Evolutionary conservation across 2,797 vertebrate species (phyloP).

Genomic region (Cynopterus sphinx): DNA sequence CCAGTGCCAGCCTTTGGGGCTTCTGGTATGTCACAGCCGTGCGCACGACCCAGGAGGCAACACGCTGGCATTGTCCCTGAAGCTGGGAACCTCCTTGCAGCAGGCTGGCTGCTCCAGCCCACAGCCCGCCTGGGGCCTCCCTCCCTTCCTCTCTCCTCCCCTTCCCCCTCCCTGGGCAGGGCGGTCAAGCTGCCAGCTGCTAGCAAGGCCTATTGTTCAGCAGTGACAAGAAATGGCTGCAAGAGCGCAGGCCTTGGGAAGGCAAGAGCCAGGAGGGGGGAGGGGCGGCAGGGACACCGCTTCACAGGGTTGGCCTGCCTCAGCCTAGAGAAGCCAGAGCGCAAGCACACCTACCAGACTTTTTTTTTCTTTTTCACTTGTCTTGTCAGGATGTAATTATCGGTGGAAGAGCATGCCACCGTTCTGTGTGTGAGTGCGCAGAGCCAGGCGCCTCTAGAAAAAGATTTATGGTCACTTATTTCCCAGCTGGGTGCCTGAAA

Average conservation of each 20-base stretch:
- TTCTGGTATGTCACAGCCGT: background rate
- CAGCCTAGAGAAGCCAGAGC: background rate
- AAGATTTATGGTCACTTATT: slow-evolving; percentile 30
- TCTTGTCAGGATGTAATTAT: fast-evolving
- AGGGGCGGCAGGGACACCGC: background rate
- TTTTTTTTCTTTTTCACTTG: background rate
- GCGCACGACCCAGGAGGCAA: background rate
- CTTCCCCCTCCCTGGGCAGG: background rate
- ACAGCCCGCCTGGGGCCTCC: background rate
- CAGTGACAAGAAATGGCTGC: slow-evolving; percentile 70
- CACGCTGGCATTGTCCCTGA: slow-evolving; percentile 26
- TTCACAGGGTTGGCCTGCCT: background rate
- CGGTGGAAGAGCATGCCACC: background rate
- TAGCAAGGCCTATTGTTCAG: slow-evolving; percentile 70
- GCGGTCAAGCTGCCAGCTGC: slow-evolving; percentile 74
- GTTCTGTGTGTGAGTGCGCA: too few species aligned
- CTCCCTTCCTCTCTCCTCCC: background rate
- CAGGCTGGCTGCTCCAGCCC: background rate
- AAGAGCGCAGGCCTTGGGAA: slow-evolving; percentile 32
- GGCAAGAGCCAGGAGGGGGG: slow-evolving; percentile 28
- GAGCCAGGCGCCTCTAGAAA: background rate
- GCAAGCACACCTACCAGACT: background rate
- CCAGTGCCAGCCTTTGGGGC: background rate
- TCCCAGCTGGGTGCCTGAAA: background rate
- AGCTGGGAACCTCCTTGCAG: slow-evolving; percentile 3